phyloP scores from a whole-genome alignment of 2,797 vertebrate genomes.

The Silurus lanzhouensis region DNA sequence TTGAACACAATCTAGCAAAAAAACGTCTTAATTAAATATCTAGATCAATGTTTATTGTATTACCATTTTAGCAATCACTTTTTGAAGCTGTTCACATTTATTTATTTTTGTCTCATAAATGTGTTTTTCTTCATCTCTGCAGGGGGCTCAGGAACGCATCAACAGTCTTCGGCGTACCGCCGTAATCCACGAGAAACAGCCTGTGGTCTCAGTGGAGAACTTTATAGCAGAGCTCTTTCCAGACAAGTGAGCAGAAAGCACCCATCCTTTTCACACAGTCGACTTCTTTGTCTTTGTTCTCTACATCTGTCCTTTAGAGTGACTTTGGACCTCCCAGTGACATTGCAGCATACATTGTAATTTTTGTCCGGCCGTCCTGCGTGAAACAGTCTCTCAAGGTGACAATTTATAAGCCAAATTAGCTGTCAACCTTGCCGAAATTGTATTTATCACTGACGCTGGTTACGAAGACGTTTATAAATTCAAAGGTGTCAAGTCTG shows the following conservation, averaged over 20 bases:
- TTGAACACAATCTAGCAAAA: too few relatives aligned
- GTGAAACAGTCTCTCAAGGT: conserved; percentile 9
- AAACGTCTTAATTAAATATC: not conserved
- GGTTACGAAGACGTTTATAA: conserved; percentile 26
- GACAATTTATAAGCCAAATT: conserved; percentile 14
- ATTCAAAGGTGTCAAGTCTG: conserved; percentile 7
- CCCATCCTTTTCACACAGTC: not conserved
- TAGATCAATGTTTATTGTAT: not conserved
- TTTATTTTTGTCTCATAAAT: not conserved
- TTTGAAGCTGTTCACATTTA: not conserved
- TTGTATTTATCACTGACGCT: conserved; percentile 13
- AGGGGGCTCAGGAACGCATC: conserved; percentile 96
- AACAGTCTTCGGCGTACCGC: conserved; percentile 85
- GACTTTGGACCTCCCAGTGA: not conserved
- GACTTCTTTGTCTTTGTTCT: not conserved
- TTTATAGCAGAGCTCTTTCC: conserved; percentile 95
- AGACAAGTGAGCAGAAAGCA: conserved; percentile 83
- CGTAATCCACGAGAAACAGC: conserved; percentile 93
- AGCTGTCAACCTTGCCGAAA: conserved; percentile 8
- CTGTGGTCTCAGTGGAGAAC: conserved; percentile 90
- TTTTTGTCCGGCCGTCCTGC: not conserved
- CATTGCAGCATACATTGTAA: not conserved
- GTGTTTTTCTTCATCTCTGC: conserved; percentile 6
- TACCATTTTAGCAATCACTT: not conserved
- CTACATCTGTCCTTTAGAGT: conserved; percentile 8